phyloP scores from a whole-genome alignment of 2,888 invertebrate genomes.

The Napeogenes inachia region DNA sequence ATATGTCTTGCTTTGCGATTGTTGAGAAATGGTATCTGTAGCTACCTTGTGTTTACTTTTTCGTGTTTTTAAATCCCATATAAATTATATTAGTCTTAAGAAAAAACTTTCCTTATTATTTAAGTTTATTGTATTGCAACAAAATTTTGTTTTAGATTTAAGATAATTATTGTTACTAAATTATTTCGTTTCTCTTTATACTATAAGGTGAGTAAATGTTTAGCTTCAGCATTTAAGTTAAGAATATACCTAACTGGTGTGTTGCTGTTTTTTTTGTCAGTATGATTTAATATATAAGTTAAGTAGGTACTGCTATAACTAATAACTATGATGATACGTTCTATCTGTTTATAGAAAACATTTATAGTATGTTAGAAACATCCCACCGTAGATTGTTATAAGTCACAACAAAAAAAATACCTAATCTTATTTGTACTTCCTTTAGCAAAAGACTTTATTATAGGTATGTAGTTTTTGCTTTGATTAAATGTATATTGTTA shows the following conservation, averaged over 20 bases:
- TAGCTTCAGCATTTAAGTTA: background rate
- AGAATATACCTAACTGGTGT: constrained; percentile 4
- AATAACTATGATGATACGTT: constrained; percentile 10
- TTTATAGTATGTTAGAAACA: background rate
- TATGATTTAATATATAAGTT: constrained; percentile 1
- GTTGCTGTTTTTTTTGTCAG: constrained; percentile 29
- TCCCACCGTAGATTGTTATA: background rate
- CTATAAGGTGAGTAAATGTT: background rate
- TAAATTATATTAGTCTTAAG: too few species aligned
- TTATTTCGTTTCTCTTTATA: background rate
- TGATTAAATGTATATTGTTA: background rate
- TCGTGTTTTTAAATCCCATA: too few species aligned
- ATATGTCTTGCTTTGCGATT: too few species aligned
- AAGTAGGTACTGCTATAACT: too few species aligned
- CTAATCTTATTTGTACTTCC: background rate
- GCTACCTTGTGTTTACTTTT: too few species aligned
- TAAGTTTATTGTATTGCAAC: too few species aligned
- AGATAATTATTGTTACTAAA: too few species aligned
- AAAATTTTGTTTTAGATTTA: too few species aligned
- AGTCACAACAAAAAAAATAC: background rate
- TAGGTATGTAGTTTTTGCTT: background rate
- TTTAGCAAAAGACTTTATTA: background rate
- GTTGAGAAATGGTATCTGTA: too few species aligned
- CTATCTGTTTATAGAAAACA: too few species aligned
- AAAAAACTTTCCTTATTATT: too few species aligned